Evolutionary conservation across 1,140 invertebrate genomes (phyloP).

Genomic region (Trichogramma pretiosum): DNA sequence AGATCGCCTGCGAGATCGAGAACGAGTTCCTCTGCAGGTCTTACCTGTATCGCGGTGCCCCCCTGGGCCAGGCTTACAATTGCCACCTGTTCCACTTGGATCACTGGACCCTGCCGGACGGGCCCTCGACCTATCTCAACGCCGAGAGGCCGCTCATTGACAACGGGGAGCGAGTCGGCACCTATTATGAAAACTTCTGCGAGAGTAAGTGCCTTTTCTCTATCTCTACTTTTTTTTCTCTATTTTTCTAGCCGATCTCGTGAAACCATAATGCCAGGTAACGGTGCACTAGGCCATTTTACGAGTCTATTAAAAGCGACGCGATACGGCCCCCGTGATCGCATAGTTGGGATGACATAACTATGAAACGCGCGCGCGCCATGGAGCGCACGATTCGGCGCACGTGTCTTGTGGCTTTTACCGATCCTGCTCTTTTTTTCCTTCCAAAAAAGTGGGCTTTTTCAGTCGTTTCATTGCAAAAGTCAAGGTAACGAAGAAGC

Average conservation of each 20-base stretch:
- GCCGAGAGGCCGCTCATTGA: constrained; percentile 82
- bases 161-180: constrained; percentile 78
- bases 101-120: constrained; percentile 83
- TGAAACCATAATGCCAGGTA: constrained; percentile 5
- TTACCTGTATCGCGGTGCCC: constrained; percentile 72
- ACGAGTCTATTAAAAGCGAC: no score
- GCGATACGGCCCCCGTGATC: no score
- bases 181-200: constrained; percentile 84
- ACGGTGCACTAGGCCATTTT: no score
- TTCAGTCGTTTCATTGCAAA: no score
- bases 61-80: constrained; percentile 69
- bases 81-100: constrained; percentile 88
- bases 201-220: constrained; percentile 51
- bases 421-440: no score
- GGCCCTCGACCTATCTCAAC: constrained; percentile 80
- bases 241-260: not conserved
- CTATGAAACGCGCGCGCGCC: no score
- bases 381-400: no score
- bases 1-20: constrained; percentile 83
- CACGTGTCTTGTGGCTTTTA: no score
- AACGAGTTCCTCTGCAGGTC: constrained; percentile 88
- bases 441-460: no score
- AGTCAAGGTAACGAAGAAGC: no score
- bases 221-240: not conserved
- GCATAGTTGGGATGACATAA: no score